Percentiles rank a stretch among this genome's conserved stretches.
phyloP scores from a whole-genome alignment of 2,113 vertebrate species.

The Potamarius usumacintae region DNA sequence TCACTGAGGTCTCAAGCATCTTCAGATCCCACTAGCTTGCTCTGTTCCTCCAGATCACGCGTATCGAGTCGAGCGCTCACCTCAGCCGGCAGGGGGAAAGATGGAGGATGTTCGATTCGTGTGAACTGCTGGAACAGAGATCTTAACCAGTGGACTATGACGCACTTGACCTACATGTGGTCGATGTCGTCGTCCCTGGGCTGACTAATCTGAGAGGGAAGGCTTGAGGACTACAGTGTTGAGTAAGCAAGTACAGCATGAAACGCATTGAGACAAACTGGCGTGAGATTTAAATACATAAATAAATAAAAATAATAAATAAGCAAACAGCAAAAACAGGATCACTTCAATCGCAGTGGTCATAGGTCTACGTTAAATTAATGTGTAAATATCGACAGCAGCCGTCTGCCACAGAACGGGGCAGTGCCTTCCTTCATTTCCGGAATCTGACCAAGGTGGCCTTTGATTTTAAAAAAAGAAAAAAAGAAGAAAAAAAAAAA shows the following conservation, averaged over 20 bases:
- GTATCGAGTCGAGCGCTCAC: background rate
- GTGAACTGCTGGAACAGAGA: slow-evolving; percentile 21
- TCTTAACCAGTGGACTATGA: slow-evolving; percentile 25
- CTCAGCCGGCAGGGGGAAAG: background rate
- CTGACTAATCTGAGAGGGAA: slow-evolving; percentile 46
- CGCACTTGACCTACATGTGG: slow-evolving; percentile 18
- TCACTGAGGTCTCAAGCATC: slow-evolving; percentile 14
- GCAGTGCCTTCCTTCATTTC: slow-evolving; percentile 64
- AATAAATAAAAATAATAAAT: background rate
- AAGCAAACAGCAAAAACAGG: slow-evolving; percentile 35
- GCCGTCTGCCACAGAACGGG: slow-evolving; percentile 51
- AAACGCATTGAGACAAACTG: background rate
- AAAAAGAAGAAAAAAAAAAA: slow-evolving; percentile 24
- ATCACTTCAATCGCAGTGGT: slow-evolving; percentile 48
- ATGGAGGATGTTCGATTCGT: background rate
- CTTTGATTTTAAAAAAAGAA: slow-evolving; percentile 53
- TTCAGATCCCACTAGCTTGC: slow-evolving; percentile 42
- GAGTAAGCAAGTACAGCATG: background rate
- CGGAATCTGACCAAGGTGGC: slow-evolving; percentile 55
- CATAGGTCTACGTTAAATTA: slow-evolving; percentile 12
- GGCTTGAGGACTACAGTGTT: slow-evolving; percentile 24
- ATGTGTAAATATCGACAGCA: slow-evolving; percentile 21
- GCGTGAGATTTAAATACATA: slow-evolving; percentile 19
- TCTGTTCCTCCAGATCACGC: slow-evolving; percentile 34
- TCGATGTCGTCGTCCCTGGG: slow-evolving; percentile 29